Evolutionary conservation across 2,888 invertebrate genomes (phyloP).

Genomic region (Rhingia rostrata): DNA sequence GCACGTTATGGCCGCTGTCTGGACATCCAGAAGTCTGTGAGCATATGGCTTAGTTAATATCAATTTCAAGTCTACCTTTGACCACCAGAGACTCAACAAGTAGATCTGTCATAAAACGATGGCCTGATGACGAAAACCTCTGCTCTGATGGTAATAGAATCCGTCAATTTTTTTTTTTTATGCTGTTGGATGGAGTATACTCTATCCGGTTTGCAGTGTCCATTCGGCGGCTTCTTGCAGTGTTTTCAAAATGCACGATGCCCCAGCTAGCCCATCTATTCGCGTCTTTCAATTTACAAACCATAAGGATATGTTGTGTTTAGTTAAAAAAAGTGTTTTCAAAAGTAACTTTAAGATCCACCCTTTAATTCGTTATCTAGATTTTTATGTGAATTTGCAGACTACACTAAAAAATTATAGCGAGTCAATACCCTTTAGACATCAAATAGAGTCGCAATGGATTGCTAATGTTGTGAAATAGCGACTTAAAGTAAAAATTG

Average conservation of each 20-base stretch:
- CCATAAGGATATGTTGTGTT: conserved; percentile 78
- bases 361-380: no score
- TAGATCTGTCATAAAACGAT: conserved; percentile 96
- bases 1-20: conserved; percentile 82
- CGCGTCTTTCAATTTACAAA: no score
- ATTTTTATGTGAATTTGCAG: no score
- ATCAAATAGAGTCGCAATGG: no score
- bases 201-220: conserved; percentile 88
- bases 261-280: no score
- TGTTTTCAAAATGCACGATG: conserved; percentile 87
- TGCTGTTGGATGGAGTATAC: conserved; percentile 93
- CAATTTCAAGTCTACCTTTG: conserved; percentile 94
- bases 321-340: no score
- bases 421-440: no score
- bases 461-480: no score
- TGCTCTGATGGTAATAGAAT: conserved; percentile 88
- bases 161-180: conserved; percentile 93
- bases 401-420: no score
- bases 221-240: conserved; percentile 87
- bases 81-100: conserved; percentile 96
- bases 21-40: conserved; percentile 83
- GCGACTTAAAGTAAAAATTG: no score
- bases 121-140: conserved; percentile 86
- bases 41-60: conserved; percentile 89
- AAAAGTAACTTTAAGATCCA: no score